Evolutionary conservation across 2,888 invertebrate species (phyloP), one percentile per base, ranked within the genome.

Genomic region (Sycophila texana): DNA sequence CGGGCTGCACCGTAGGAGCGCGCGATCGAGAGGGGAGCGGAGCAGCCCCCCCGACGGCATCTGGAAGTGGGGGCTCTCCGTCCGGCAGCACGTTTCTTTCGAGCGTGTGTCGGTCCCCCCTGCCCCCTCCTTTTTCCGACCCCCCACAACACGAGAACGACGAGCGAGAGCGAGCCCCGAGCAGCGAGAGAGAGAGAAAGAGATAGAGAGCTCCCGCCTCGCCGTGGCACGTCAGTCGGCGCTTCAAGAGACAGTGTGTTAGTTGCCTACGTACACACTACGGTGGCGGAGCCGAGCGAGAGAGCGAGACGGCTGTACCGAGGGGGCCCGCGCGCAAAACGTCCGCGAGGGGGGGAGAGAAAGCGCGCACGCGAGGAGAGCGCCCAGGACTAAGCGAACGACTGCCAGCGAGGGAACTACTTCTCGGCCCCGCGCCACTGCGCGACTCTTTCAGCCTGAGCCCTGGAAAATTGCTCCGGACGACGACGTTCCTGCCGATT

Each of bases 121-220:
- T 20, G 20, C 58, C 12, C 58, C 18, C 58, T 20, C 58, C 20
- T 58, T 20, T 58, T 20, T 30, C 70, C 60, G 67, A 75, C 74
- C 72, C 68, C 74, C 66, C 57, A 84, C 84, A 85, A 85, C 85
- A 84, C 84, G 83, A 83, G 82, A 83, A 78, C 53, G 49, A 49
- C 58, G 18, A n/a, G 63, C 63, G n/a, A n/a, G n/a, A 47, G 63
- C 47, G 47, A 47, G 39, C 39, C 16, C n/a, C 63, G 63, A 39
- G 39, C 26, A 26, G 60, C 22, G 13, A 12, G 58, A 13, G 22
- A 3, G 60, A 13, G 61, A 7, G 30, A 26, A 30, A 61, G 26
- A 26, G 63, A 2, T 10, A 47, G 39, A 61, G 30, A 26, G 18
- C 63, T 30, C 7, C n/a, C 63, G 63, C 63, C 39, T 39, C n/a